Evolutionary conservation across 2,888 invertebrate genomes (phyloP).

Genomic region (Noctua fimbriata): DNA sequence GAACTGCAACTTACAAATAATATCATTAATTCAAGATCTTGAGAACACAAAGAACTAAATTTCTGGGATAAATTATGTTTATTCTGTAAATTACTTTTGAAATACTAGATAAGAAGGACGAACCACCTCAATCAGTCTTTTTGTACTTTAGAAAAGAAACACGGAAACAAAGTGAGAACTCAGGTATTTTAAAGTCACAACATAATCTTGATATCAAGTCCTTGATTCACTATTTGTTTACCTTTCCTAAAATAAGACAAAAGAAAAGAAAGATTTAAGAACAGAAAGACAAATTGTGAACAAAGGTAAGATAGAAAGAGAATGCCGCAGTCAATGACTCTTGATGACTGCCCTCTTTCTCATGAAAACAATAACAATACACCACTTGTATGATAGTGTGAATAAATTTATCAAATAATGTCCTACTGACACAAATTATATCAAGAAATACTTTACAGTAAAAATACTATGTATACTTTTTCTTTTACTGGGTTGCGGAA

Average conservation of each 20-base stretch:
- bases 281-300: conserved; percentile 20
- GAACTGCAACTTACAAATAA: not conserved
- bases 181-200: not conserved
- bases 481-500: not conserved
- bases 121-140: not conserved
- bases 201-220: too few relatives aligned
- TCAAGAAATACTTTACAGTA: conserved; percentile 3
- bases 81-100: not conserved
- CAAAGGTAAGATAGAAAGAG: conserved; percentile 41
- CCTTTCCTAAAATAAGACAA: not conserved
- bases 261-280: not conserved
- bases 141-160: not conserved
- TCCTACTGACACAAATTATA: conserved; percentile 56
- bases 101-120: not conserved
- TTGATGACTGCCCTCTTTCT: conserved; percentile 54
- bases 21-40: not conserved
- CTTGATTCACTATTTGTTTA: conserved; percentile 19
- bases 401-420: conserved; percentile 57
- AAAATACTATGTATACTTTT: not conserved
- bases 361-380: conserved; percentile 62
- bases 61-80: not conserved
- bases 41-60: not conserved
- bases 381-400: conserved; percentile 40
- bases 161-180: not conserved
- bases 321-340: conserved; percentile 54